phyloP scores from a whole-genome alignment of 2,113 vertebrate genomes.

The Corythornis vintsioides region DNA sequence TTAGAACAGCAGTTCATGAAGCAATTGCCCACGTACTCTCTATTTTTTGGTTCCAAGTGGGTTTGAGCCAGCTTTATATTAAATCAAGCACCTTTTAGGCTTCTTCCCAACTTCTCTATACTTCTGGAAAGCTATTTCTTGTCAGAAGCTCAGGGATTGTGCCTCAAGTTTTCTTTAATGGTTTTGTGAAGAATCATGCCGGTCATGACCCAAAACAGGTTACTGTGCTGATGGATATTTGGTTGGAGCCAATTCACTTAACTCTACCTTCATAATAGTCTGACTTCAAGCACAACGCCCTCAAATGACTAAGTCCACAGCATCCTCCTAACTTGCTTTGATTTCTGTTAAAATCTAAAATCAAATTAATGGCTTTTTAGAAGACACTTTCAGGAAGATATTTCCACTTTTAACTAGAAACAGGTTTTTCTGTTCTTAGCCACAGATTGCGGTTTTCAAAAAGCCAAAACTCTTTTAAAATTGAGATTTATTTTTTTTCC shows the following conservation, averaged over 20 bases:
- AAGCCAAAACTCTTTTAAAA: background rate
- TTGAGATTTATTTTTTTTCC: background rate
- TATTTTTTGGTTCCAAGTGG: background rate
- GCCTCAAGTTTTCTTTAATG: background rate
- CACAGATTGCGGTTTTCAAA: background rate
- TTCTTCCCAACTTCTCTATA: background rate
- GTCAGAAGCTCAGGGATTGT: background rate
- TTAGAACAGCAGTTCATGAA: background rate
- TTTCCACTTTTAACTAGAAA: conserved; percentile 19
- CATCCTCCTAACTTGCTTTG: background rate
- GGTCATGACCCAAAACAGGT: background rate
- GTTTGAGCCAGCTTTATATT: conserved; percentile 11
- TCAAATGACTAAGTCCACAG: background rate
- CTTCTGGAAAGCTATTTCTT: background rate
- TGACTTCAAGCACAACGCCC: background rate
- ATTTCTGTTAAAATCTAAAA: background rate
- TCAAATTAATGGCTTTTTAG: background rate
- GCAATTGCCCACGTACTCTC: background rate
- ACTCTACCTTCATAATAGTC: background rate
- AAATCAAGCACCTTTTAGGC: conserved; percentile 8
- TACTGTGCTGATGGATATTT: background rate
- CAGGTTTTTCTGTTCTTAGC: background rate
- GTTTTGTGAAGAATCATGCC: background rate
- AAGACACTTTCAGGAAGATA: background rate
- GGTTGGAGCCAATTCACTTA: background rate